phyloP scores from a whole-genome alignment of 2,113 vertebrate species.

The Limanda limanda region DNA sequence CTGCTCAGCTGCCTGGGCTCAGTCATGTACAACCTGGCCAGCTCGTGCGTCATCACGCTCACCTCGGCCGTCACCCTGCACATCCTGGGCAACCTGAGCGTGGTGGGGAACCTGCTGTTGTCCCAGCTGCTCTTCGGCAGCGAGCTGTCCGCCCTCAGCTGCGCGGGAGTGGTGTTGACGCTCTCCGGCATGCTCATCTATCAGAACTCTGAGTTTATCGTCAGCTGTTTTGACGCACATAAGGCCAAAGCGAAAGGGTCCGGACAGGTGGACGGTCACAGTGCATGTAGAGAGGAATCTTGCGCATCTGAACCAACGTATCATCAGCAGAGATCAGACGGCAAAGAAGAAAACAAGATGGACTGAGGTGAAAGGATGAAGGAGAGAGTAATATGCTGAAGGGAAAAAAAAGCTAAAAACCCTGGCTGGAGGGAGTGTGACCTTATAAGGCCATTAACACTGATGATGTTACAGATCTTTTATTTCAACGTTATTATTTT shows the following conservation, averaged over 20 bases:
- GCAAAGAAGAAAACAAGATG: conserved; percentile 55
- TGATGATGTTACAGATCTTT: conserved; percentile 12
- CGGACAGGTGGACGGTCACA: background rate
- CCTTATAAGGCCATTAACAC: conserved; percentile 25
- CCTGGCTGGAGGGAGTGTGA: conserved; percentile 10
- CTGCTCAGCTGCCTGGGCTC: conserved; percentile 95
- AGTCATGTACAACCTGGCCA: conserved; percentile 96
- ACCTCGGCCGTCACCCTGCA: conserved; percentile 97
- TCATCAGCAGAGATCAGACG: conserved; percentile 38
- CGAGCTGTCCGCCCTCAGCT: conserved; percentile 89
- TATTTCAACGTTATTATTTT: conserved; percentile 9
- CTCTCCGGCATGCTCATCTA: conserved; percentile 93
- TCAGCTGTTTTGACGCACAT: conserved; percentile 78
- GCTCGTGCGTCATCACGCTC: conserved; percentile 92
- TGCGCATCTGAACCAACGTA: conserved; percentile 23
- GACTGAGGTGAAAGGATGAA: conserved; percentile 62
- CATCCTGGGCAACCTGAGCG: conserved; percentile 92
- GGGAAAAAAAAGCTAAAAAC: background rate
- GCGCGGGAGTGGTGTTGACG: conserved; percentile 88
- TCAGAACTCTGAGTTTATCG: conserved; percentile 90
- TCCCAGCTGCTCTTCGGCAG: conserved; percentile 92
- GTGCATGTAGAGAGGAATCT: background rate
- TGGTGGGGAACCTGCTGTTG: conserved; percentile 93
- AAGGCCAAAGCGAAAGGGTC: conserved; percentile 43
- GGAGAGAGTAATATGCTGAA: conserved; percentile 13